These are phyloP conservation scores for Hippocampus zosterae DNA, from an alignment of 2,113 vertebrate genomes.

Conservation along the genomic window DNA sequence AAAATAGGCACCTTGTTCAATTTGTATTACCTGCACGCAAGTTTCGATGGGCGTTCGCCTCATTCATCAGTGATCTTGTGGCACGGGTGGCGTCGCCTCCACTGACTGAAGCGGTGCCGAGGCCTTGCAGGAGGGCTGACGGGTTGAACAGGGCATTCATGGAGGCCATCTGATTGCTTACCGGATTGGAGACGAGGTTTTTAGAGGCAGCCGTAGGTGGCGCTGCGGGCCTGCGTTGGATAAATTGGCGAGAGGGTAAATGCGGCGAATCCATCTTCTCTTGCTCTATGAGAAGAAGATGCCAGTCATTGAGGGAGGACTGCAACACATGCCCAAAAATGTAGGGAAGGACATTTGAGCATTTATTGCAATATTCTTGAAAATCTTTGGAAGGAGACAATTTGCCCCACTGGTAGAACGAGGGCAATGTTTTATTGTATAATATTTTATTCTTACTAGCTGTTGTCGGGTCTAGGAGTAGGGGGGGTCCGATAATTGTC, in stretches of 20 bases:
- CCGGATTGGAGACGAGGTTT: conserved; percentile 50
- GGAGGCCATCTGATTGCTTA: conserved; percentile 61
- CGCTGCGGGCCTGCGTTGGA: conserved; percentile 62
- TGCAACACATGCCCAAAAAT: background rate
- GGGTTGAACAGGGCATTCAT: conserved; percentile 65
- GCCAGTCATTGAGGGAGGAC: background rate
- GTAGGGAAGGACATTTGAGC: background rate
- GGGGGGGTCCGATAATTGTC: too few species aligned
- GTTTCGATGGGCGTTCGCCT: conserved; percentile 60
- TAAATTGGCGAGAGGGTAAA: conserved; percentile 61
- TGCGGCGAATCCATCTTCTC: conserved; percentile 62
- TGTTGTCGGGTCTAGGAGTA: background rate
- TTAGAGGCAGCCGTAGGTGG: conserved; percentile 57
- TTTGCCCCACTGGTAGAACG: too few species aligned
- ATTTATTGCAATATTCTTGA: background rate
- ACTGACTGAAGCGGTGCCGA: conserved; percentile 39
- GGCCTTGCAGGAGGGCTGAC: conserved; percentile 59
- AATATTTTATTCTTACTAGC: background rate
- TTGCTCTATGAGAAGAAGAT: conserved; percentile 56
- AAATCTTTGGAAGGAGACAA: too few species aligned
- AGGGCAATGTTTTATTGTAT: too few species aligned
- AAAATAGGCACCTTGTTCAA: background rate
- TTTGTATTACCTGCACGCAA: conserved; percentile 56
- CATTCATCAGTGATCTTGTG: conserved; percentile 57
- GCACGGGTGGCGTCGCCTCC: conserved; percentile 40